Evolutionary conservation across 1,140 invertebrate species (phyloP), one percentile per base, ranked within the genome.

Genomic region (Zaprionus davidi): DNA sequence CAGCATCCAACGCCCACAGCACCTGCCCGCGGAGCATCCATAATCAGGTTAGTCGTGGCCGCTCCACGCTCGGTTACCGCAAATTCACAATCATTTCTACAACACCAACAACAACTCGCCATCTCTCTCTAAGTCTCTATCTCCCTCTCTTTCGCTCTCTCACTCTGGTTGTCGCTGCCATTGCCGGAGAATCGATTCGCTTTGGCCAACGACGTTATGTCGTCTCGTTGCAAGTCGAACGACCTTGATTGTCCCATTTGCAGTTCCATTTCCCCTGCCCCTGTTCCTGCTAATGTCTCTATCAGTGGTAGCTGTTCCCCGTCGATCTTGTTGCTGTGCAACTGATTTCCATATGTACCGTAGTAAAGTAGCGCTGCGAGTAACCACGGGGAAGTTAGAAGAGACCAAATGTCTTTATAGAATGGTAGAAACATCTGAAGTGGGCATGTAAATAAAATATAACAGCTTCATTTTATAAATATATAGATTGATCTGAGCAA

Each of bases 121-220:
- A n/a, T 64, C 46, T 64, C 62, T 24, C 3, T 64, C 20, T 13
- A 55, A 7, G 44, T 46, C 3, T 20, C 49, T 38, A n/a, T 64
- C 28, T 53, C 62, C n/a, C 12, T 64, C 13, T 13, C 22, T 5
- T 4, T 13, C 11, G n/a, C 31, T 62, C 11, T 62, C 22, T 44
- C 13, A 34, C 38, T 79, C 24, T 69, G 7, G 2, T 46, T 46
- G 41, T 46, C n/a, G 41, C 17, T 46, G 41, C 41, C 41, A 46
- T 46, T 46, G 41, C 72, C 73, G 66, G 64, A 65, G 74, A 87
- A 90, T 87, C 71, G 75, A 87, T 87, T 87, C 84, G 84, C 55
- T 90, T 71, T 90, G 84, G 71, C 49, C 75, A 51, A 46, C 41
- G 65, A 84, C 67, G 72, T 88, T 78, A 83, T 78, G 77, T 49